These are phyloP conservation scores for Chiridota heheva DNA, from an alignment of 35 echinoderm and acorn worm genomes.

Conservation along the genomic window DNA sequence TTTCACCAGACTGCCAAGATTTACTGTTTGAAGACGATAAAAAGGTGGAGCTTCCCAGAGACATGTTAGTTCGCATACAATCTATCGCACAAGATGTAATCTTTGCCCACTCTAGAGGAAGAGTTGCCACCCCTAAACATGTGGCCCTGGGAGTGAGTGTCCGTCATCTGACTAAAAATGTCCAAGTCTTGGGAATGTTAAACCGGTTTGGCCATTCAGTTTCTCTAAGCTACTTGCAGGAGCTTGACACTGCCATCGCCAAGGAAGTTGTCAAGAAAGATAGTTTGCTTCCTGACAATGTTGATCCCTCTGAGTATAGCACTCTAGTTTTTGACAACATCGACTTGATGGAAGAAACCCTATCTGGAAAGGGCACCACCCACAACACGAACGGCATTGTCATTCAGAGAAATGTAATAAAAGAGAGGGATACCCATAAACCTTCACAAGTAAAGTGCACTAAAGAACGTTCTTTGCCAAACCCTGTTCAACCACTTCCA, in stretches of 20 bases:
- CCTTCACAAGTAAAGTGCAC: neutral
- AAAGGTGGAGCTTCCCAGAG: slow-evolving; percentile 16
- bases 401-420: slow-evolving; percentile 10
- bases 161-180: slow-evolving; percentile 38
- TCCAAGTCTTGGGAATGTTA: slow-evolving; percentile 37
- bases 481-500: neutral
- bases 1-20: neutral
- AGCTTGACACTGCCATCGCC: slow-evolving; percentile 54
- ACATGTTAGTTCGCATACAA: neutral
- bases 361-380: slow-evolving; percentile 61
- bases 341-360: slow-evolving; percentile 69
- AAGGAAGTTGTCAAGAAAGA: slow-evolving; percentile 15
- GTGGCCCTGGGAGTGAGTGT: slow-evolving; percentile 46
- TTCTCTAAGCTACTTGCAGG: slow-evolving; percentile 9
- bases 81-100: slow-evolving; percentile 52
- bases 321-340: slow-evolving; percentile 71
- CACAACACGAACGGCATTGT: slow-evolving; percentile 64
- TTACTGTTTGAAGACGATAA: slow-evolving; percentile 4
- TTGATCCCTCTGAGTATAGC: neutral
- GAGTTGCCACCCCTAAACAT: slow-evolving; percentile 58
- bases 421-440: neutral
- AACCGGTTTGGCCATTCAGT: slow-evolving; percentile 52
- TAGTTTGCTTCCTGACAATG: slow-evolving; percentile 1
- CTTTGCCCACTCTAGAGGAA: slow-evolving; percentile 31
- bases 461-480: neutral